Percentiles rank a stretch among this genome's conserved stretches.
phyloP scores from a whole-genome alignment of 2,797 vertebrate species.

The Cheirogaleus major region DNA sequence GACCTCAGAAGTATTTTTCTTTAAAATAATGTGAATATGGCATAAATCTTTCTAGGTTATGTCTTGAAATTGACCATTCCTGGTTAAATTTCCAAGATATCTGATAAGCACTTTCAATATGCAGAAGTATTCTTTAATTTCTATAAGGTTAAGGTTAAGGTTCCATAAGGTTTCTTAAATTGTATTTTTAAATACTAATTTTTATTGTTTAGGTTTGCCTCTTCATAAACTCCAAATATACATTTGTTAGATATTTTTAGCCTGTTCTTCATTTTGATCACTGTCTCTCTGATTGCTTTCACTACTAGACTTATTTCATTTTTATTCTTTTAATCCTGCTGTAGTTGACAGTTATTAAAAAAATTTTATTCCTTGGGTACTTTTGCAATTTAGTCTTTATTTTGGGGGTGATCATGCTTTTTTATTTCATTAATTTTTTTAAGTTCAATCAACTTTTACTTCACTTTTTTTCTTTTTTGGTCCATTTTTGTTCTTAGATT shows the following conservation, averaged over 20 bases:
- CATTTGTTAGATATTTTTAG: not conserved
- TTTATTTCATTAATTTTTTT: not conserved
- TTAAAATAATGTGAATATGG: not conserved
- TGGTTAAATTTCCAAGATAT: not conserved
- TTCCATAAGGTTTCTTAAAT: not conserved
- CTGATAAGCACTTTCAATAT: not conserved
- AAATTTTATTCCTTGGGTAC: not conserved
- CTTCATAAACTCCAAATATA: not conserved
- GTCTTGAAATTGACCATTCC: not conserved
- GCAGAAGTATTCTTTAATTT: not conserved
- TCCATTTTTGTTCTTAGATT: not conserved
- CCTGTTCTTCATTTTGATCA: not conserved
- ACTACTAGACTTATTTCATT: not conserved
- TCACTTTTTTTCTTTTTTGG: not conserved
- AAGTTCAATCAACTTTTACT: not conserved
- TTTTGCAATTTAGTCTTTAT: not conserved
- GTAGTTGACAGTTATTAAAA: not conserved
- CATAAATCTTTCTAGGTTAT: not conserved
- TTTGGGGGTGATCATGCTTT: not conserved
- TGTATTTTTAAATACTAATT: not conserved
- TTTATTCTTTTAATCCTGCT: not conserved
- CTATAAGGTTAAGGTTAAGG: not conserved
- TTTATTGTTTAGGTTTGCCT: not conserved
- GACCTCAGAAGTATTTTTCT: not conserved
- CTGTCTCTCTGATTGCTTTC: not conserved